These are phyloP conservation scores for Himalopsyche kuldschensis DNA, from an alignment of 2,888 invertebrate genomes.

Conservation along the genomic window DNA sequence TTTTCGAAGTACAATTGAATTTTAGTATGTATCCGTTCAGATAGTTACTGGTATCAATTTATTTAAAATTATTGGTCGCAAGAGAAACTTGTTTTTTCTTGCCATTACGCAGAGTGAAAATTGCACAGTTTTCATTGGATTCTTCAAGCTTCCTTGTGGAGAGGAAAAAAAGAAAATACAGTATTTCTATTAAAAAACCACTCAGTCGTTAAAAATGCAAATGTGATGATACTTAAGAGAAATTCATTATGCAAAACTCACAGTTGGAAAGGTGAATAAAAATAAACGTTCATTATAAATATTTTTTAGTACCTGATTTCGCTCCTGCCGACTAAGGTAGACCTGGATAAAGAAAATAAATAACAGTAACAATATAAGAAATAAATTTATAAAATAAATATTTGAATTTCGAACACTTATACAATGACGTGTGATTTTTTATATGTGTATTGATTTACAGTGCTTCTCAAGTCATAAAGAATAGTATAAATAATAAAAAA, in stretches of 20 bases:
- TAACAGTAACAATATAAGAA: conserved; percentile 14
- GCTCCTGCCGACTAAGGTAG: conserved; percentile 38
- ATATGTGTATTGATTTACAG: background rate
- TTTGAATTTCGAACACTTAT: background rate
- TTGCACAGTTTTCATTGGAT: background rate
- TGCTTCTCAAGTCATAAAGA: background rate
- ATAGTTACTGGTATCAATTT: background rate
- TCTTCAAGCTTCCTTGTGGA: background rate
- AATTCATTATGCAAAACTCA: conserved; percentile 2
- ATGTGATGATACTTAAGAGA: background rate
- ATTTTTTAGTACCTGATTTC: conserved; percentile 30
- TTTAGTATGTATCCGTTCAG: background rate
- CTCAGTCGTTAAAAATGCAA: background rate
- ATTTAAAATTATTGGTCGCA: background rate
- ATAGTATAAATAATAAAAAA: background rate
- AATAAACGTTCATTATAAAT: conserved; percentile 18
- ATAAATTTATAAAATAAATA: background rate
- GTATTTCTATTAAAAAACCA: background rate
- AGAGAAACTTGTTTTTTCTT: background rate
- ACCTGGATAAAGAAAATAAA: conserved; percentile 37
- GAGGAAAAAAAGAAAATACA: background rate
- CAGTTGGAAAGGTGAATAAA: conserved; percentile 19
- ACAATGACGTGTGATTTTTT: background rate
- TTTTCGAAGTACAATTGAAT: too few relatives aligned
- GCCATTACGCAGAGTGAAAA: background rate